Conservation (phyloP, 1,140 invertebrate genomes). For the Himalopsyche phryganea region DNA sequence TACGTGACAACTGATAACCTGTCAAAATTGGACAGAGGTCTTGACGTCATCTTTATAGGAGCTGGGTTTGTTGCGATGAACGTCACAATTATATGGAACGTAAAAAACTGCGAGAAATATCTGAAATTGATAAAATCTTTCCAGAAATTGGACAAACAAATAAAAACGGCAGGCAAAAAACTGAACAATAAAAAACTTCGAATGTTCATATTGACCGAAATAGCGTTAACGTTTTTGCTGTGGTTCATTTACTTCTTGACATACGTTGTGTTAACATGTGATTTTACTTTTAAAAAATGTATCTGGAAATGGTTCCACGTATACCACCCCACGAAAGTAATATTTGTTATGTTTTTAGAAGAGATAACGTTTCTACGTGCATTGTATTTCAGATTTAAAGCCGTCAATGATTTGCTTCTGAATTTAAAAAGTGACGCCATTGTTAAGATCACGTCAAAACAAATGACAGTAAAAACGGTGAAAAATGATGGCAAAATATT, state of each 20-base stretch:
- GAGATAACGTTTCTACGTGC: constrained; percentile 9
- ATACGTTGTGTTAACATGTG: constrained; percentile 15
- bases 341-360: constrained; percentile 12
- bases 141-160: not conserved
- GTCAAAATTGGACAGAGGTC: no score
- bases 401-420: constrained; percentile 6
- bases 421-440: not conserved
- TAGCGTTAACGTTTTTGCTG: constrained; percentile 1
- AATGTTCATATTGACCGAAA: not conserved
- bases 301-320: constrained; percentile 9
- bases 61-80: constrained; percentile 4
- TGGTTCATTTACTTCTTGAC: constrained; percentile 11
- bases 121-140: not conserved
- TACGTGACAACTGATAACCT: no score
- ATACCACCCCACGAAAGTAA: constrained; percentile 11
- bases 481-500: no score
- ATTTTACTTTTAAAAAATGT: constrained; percentile 6
- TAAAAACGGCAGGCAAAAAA: constrained; percentile 13
- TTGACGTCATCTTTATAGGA: constrained; percentile 4
- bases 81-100: constrained; percentile 8
- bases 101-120: constrained; percentile 11
- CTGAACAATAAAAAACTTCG: constrained; percentile 2
- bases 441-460: not conserved
- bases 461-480: not conserved
- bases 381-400: constrained; percentile 6